phyloP scores from a whole-genome alignment of 1,140 invertebrate species.

The Trachelipus rathkii region DNA sequence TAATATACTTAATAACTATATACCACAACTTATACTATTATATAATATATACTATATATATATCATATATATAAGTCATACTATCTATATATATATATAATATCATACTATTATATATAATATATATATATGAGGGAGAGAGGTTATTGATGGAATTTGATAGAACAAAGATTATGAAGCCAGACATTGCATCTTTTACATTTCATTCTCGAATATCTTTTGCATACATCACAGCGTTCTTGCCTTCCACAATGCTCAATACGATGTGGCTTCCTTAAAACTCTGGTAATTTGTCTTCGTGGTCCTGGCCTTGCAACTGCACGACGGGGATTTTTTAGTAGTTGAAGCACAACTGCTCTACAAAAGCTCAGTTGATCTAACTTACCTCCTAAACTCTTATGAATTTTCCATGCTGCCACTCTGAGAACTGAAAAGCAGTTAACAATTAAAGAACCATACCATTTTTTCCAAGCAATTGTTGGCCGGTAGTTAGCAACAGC shows the following conservation, averaged over 20 bases:
- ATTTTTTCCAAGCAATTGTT: neutral
- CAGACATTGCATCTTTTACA: neutral
- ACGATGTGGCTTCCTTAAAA: neutral
- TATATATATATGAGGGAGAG: too few relatives aligned
- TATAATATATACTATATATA: neutral
- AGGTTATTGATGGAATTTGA: neutral
- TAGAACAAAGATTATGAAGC: neutral
- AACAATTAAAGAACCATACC: neutral
- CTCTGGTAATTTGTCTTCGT: neutral
- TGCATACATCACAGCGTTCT: neutral
- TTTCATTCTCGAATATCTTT: neutral
- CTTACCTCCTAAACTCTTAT: neutral
- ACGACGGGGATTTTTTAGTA: neutral
- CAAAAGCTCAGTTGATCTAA: neutral
- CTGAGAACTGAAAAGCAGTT: neutral
- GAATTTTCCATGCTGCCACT: neutral
- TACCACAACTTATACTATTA: too few relatives aligned
- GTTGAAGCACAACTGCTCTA: neutral
- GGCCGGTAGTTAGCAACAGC: neutral
- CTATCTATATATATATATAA: neutral
- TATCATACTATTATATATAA: too few relatives aligned
- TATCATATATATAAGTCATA: neutral
- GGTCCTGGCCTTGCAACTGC: neutral
- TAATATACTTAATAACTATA: too few relatives aligned
- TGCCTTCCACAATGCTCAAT: neutral